Conservation (phyloP, 2,888 invertebrate genomes). For the Ypsolopha sequella region DNA sequence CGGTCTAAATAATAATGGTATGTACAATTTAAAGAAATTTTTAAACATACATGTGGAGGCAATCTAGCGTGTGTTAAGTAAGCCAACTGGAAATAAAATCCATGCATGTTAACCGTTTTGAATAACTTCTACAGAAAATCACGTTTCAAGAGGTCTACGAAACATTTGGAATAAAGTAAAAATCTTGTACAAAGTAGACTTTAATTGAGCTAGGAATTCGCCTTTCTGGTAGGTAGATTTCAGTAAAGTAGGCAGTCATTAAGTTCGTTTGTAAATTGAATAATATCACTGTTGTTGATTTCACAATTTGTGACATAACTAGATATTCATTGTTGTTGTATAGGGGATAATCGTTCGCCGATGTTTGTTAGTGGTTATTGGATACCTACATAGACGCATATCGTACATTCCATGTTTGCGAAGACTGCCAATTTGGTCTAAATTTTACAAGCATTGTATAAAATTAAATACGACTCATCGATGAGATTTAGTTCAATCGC, state of each 20-base stretch:
- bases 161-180: constrained; percentile 14
- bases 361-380: constrained; percentile 63
- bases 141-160: too few species aligned
- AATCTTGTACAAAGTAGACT: constrained; percentile 50
- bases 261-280: constrained; percentile 21
- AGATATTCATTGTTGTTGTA: constrained; percentile 64
- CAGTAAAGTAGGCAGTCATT: constrained; percentile 29
- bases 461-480: constrained; percentile 62
- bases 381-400: constrained; percentile 69
- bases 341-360: constrained; percentile 56
- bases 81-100: too few species aligned
- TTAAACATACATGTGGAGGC: too few species aligned
- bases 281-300: constrained; percentile 44
- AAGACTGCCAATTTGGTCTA: constrained; percentile 71
- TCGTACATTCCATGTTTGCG: constrained; percentile 70
- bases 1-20: too few species aligned
- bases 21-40: too few species aligned
- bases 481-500: constrained; percentile 64
- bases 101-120: too few species aligned
- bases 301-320: constrained; percentile 40
- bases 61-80: too few species aligned
- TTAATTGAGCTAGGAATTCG: constrained; percentile 43
- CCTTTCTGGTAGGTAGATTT: constrained; percentile 39
- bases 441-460: constrained; percentile 66
- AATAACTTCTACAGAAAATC: too few species aligned